These are phyloP conservation scores for Baronia brevicornis DNA, from an alignment of 2,888 invertebrate genomes.

Conservation along the genomic window DNA sequence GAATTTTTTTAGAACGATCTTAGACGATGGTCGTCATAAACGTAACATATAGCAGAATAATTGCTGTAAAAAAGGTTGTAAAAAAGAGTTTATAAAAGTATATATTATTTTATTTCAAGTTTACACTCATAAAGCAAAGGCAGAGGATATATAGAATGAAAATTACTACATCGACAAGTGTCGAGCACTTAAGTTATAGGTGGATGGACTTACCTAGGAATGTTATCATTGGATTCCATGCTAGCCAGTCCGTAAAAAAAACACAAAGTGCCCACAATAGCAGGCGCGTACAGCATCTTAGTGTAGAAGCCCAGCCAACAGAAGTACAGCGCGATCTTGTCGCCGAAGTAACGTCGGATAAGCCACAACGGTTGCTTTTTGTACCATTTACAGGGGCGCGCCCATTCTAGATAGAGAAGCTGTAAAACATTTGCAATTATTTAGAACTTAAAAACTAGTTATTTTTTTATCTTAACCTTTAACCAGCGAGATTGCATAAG, in stretches of 20 bases:
- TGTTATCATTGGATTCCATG: constrained; percentile 88
- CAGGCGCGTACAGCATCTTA: constrained; percentile 89
- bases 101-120: not conserved
- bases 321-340: constrained; percentile 93
- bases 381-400: constrained; percentile 90
- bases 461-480: no score
- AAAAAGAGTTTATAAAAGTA: not conserved
- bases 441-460: not conserved
- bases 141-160: no score
- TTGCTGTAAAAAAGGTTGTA: no score
- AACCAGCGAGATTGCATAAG: no score
- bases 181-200: no score
- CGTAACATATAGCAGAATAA: no score
- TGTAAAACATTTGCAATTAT: constrained; percentile 38
- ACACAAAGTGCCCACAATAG: constrained; percentile 89
- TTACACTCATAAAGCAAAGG: no score
- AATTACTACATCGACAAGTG: no score
- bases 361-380: constrained; percentile 95
- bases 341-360: constrained; percentile 91
- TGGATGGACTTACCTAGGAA: constrained; percentile 81
- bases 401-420: constrained; percentile 95
- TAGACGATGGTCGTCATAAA: no score
- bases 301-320: constrained; percentile 97
- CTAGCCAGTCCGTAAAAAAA: constrained; percentile 90
- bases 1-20: no score